phyloP scores from a whole-genome alignment of 2,113 vertebrate genomes.

The Thermophis baileyi region DNA sequence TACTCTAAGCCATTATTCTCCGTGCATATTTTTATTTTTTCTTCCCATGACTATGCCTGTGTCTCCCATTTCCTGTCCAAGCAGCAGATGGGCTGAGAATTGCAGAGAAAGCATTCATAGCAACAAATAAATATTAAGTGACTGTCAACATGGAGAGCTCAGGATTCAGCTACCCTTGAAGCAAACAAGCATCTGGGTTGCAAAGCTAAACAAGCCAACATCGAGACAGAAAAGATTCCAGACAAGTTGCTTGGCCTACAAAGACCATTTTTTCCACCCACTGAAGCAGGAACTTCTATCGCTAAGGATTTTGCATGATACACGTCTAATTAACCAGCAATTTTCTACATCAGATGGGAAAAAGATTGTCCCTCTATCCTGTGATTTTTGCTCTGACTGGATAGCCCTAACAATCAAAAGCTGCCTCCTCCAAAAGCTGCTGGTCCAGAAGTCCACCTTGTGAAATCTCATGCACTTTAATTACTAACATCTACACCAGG shows the following conservation, averaged over 20 bases:
- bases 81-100: conserved; percentile 33
- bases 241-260: conserved; percentile 38
- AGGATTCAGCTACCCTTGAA: conserved; percentile 47
- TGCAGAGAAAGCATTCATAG: conserved; percentile 33
- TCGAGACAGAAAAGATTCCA: conserved; percentile 18
- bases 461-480: conserved; percentile 32
- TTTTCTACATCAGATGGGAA: not conserved
- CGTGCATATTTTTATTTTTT: not conserved
- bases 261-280: conserved; percentile 2
- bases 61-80: not conserved
- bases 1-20: not conserved
- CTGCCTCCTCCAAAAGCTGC: not conserved
- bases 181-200: conserved; percentile 47
- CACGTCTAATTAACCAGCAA: not conserved
- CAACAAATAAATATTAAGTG: conserved; percentile 52
- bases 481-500: not conserved
- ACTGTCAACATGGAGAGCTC: conserved; percentile 19
- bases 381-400: not conserved
- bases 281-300: not conserved
- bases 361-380: not conserved
- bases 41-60: accelerated
- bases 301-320: not conserved
- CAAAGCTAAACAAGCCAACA: conserved; percentile 45
- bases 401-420: not conserved
- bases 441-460: not conserved